A percentile compares a stretch with the other conserved stretches of the same genome.
Conservation (phyloP, 2,113 vertebrate genomes). For the Willisornis vidua region DNA sequence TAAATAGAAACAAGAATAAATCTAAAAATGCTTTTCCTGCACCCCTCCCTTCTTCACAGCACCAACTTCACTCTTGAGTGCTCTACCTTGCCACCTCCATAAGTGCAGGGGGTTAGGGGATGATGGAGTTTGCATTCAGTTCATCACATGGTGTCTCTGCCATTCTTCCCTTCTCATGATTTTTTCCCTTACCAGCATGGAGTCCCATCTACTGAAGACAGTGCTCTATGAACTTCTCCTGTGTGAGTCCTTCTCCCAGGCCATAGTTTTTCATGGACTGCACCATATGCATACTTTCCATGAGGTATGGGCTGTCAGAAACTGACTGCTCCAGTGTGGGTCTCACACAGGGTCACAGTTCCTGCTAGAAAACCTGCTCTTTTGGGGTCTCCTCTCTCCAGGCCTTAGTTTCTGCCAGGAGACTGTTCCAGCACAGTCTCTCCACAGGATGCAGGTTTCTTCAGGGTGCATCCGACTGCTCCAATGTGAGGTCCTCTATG, state of each 20-base stretch:
- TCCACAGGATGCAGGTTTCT: not conserved
- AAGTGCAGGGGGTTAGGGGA: rapidly evolving
- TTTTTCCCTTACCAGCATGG: rapidly evolving
- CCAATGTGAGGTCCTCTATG: rapidly evolving
- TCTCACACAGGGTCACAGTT: not conserved
- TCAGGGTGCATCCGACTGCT: not conserved
- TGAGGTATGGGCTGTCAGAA: not conserved
- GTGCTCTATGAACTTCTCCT: not conserved
- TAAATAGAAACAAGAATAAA: not conserved
- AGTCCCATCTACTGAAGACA: not conserved
- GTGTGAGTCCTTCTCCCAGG: not conserved
- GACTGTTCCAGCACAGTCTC: not conserved
- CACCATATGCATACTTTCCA: not conserved
- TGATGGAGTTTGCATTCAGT: not conserved
- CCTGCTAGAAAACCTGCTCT: not conserved
- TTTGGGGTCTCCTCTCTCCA: not conserved
- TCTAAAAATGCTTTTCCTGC: not conserved
- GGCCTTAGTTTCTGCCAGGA: not conserved
- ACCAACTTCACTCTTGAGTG: not conserved
- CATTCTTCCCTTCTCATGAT: not conserved
- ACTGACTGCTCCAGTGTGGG: not conserved
- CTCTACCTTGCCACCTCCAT: rapidly evolving
- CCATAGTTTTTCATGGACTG: not conserved
- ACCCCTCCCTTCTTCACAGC: rapidly evolving
- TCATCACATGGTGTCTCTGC: not conserved